These are phyloP conservation scores for Lepidurus apus DNA, from an alignment of 1,140 invertebrate genomes.

Conservation along the genomic window DNA sequence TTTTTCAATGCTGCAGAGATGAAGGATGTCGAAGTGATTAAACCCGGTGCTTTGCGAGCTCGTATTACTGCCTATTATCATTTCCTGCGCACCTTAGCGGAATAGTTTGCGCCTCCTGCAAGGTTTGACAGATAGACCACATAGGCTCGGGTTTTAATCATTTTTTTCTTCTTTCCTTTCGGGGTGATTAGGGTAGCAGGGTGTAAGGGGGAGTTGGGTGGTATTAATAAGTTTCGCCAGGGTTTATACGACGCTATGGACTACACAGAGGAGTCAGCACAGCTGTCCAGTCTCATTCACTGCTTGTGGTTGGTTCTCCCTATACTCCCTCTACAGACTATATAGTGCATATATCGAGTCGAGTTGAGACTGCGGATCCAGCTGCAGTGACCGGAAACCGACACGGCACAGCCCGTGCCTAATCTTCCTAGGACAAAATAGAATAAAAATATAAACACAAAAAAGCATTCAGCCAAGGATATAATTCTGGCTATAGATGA, in stretches of 20 bases:
- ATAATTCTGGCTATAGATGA: too few relatives aligned
- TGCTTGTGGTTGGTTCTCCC: neutral
- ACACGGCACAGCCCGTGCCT: neutral
- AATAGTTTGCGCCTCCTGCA: neutral
- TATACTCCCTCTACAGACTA: too few relatives aligned
- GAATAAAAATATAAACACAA: neutral
- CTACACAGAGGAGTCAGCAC: neutral
- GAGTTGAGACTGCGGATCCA: neutral
- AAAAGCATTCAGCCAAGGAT: too few relatives aligned
- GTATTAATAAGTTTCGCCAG: neutral
- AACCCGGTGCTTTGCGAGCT: neutral
- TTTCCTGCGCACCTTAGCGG: neutral
- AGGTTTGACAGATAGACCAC: neutral
- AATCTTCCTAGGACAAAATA: neutral
- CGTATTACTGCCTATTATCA: neutral
- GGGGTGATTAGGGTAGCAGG: neutral
- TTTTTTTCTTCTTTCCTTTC: neutral
- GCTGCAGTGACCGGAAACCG: constrained; percentile 11
- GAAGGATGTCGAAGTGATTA: constrained; percentile 5
- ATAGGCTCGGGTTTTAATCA: neutral
- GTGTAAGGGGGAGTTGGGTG: neutral
- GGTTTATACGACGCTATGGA: neutral
- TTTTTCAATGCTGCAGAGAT: neutral
- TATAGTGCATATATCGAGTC: neutral
- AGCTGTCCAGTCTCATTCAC: neutral